A percentile compares a stretch with the other conserved stretches of the same genome.
These are phyloP conservation scores for Mormyrus iriodes DNA, from an alignment of 2,113 vertebrate species.

Conservation along the genomic window DNA sequence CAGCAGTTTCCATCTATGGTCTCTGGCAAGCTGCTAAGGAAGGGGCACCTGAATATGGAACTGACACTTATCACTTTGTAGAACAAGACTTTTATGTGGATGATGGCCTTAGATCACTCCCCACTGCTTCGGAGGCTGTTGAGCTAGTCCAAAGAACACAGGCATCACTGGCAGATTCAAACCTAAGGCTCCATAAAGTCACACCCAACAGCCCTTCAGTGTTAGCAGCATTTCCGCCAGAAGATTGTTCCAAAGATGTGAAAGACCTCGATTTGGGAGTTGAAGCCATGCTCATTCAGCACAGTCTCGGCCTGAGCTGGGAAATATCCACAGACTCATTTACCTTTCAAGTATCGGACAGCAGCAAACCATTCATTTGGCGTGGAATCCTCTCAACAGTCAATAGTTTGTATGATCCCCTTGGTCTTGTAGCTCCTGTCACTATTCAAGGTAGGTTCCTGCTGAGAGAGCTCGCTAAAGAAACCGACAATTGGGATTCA, in stretches of 20 bases:
- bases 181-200: constrained; percentile 15
- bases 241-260: not conserved
- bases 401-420: constrained; percentile 16
- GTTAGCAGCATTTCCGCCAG: constrained; percentile 9
- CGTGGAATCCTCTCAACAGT: constrained; percentile 4
- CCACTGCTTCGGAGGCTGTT: not conserved
- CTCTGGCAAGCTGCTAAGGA: not conserved
- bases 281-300: not conserved
- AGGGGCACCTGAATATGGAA: not conserved
- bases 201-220: constrained; percentile 3
- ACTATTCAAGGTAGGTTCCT: constrained; percentile 16
- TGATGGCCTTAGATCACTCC: not conserved
- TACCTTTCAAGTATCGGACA: not conserved
- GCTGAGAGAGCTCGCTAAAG: not conserved
- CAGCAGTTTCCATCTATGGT: not conserved
- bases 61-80: not conserved
- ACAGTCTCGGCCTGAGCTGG: not conserved
- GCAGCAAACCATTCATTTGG: not conserved
- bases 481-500: not conserved
- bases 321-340: not conserved
- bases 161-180: not conserved
- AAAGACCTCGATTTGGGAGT: not conserved
- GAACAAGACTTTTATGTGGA: not conserved
- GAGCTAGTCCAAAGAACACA: not conserved
- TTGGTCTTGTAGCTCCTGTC: constrained; percentile 13